Evolutionary conservation across 1,140 invertebrate species (phyloP).

Genomic region (Trichonephila clavata): DNA sequence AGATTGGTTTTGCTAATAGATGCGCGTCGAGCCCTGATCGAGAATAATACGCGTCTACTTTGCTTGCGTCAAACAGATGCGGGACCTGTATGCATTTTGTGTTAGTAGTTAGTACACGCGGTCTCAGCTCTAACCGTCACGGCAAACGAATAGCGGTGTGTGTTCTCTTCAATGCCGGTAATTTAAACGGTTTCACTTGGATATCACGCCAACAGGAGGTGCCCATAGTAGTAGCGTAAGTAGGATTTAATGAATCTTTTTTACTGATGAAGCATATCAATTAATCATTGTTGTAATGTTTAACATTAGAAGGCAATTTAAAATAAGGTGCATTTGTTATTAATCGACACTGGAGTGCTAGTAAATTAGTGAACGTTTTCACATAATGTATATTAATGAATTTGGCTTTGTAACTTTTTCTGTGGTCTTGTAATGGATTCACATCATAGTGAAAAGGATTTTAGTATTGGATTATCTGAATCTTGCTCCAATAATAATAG

Average conservation of each 20-base stretch:
- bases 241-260: background rate
- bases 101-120: constrained; percentile 16
- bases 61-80: constrained; percentile 56
- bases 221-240: background rate
- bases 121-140: background rate
- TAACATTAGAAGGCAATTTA: no score
- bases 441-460: no score
- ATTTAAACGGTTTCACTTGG: constrained; percentile 13
- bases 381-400: no score
- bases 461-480: no score
- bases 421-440: no score
- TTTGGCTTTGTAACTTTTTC: no score
- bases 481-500: no score
- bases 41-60: constrained; percentile 41
- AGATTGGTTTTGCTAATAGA: constrained; percentile 71
- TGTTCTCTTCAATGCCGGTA: constrained; percentile 4
- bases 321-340: no score
- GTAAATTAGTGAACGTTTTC: no score
- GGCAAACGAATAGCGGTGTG: constrained; percentile 24
- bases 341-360: no score
- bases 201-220: constrained; percentile 2
- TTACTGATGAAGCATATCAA: no score
- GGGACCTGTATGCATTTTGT: constrained; percentile 62
- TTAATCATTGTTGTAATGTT: no score
- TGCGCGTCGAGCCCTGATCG: constrained; percentile 54